Evolutionary conservation across 2,113 vertebrate species (phyloP).

Genomic region (Zeus faber): DNA sequence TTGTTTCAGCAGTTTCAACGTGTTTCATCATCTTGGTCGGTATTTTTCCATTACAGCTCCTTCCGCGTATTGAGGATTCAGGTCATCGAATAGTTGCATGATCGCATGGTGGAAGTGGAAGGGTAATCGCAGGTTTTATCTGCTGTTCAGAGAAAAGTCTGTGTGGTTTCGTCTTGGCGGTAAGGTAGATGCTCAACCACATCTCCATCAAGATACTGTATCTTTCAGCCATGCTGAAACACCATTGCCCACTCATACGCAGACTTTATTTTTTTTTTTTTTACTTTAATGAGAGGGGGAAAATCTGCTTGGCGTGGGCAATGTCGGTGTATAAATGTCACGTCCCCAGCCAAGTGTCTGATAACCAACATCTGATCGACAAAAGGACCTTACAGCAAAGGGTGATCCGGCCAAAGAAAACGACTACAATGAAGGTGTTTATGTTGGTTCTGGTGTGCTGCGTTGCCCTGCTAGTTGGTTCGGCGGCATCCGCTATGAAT

Average conservation of each 20-base stretch:
- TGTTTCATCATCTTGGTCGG: too few relatives aligned
- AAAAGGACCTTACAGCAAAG: background rate
- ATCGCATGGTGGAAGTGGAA: background rate
- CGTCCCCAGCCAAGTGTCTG: background rate
- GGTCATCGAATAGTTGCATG: background rate
- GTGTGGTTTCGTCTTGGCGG: background rate
- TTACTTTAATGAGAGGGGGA: background rate
- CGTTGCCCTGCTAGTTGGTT: background rate
- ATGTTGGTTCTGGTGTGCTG: background rate
- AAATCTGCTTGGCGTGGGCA: background rate
- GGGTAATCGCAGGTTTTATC: too few relatives aligned
- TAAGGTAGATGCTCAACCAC: constrained; percentile 30
- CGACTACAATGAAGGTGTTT: background rate
- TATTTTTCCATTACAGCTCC: too few relatives aligned
- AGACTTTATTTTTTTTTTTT: background rate
- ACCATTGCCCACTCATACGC: constrained; percentile 6
- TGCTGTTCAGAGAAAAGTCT: constrained; percentile 28
- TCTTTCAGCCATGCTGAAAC: too few relatives aligned
- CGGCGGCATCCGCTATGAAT: background rate
- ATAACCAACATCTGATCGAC: background rate
- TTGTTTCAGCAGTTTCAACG: too few relatives aligned
- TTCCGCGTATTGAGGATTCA: background rate
- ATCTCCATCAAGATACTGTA: constrained; percentile 45
- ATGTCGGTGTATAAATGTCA: background rate
- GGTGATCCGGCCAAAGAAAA: background rate